Evolutionary conservation across 2,888 invertebrate genomes (phyloP), one percentile per base, ranked within the genome.

Genomic region (Epirrhoe tristata): DNA sequence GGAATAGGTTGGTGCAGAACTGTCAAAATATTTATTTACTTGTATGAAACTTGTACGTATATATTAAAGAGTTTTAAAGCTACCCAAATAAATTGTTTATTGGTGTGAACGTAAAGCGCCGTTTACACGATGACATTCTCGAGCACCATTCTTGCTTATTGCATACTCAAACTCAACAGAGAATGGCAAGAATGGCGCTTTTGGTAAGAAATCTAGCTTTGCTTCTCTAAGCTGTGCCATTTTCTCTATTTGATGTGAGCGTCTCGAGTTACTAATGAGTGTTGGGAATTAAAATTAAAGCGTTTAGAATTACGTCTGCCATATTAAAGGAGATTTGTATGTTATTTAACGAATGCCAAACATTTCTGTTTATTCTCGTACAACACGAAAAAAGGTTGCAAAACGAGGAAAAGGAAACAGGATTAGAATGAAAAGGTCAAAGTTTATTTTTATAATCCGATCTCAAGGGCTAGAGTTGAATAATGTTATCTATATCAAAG

Each of bases 181-280:
- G n/a, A n/a, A n/a, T n/a, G n/a, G n/a, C n/a, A n/a, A n/a, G n/a
- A n/a, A n/a, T n/a, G n/a, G n/a, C n/a, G n/a, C n/a, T n/a, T n/a
- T n/a, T n/a, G 24, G 24, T 24, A 53, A 43, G 36, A 24, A 36
- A 55, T 32, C 59, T 10, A 59, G 59, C 51, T 59, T 0, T 7
- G n/a, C 1, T 43, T 43, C 32, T 17, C 16, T 65, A 12, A 57
- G 56, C 65, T 66, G 31, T 56, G 39, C 1, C 7, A 43, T 46
- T 63, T 63, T 66, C 58, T 67, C 61, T 70, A 58, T 66, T 63
- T 66, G 59, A 63, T 63, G 59, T 63, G 59, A 67, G 59, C 31
- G 46, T 52, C 43, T 66, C 46, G 43, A 31, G 56, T 66, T 60
- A 56, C 61, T 58, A 67, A 67, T 67, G 66, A 62, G 61, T 55